Conservation (phyloP, 2,113 vertebrate genomes). For the Acrocephalus kingi region DNA sequence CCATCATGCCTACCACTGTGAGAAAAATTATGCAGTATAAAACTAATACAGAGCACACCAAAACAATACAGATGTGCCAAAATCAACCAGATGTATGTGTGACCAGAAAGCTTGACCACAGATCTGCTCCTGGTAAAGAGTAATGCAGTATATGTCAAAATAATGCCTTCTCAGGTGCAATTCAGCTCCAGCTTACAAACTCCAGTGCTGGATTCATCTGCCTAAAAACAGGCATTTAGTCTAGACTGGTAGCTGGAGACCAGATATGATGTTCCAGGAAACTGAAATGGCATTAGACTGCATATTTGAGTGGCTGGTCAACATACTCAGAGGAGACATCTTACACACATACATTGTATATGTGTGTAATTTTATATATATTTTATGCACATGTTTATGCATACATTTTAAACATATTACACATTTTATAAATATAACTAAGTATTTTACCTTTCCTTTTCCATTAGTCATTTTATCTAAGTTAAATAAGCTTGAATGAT, state of each 20-base stretch:
- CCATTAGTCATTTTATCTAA: not conserved
- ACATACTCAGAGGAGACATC: not conserved
- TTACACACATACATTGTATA: not conserved
- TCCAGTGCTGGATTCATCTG: not conserved
- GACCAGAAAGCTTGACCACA: not conserved
- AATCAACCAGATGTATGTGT: not conserved
- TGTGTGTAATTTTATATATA: not conserved
- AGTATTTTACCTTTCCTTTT: not conserved
- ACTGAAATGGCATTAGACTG: not conserved
- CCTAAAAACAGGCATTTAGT: not conserved
- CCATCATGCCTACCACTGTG: not conserved
- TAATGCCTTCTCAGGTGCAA: not conserved
- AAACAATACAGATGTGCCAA: not conserved
- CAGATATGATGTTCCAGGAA: not conserved
- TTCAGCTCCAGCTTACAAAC: not conserved
- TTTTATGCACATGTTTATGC: not conserved
- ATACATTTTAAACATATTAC: not conserved
- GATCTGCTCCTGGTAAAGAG: not conserved
- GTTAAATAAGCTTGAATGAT: not conserved
- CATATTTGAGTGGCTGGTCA: not conserved
- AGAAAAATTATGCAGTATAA: not conserved
- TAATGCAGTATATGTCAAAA: not conserved
- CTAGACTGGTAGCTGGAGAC: not conserved
- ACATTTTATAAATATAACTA: not conserved
- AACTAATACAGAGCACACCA: accelerated